Base-by-base conservation (phyloP, 1,140 invertebrate species). In the Tetramorium simillimum region DNA sequence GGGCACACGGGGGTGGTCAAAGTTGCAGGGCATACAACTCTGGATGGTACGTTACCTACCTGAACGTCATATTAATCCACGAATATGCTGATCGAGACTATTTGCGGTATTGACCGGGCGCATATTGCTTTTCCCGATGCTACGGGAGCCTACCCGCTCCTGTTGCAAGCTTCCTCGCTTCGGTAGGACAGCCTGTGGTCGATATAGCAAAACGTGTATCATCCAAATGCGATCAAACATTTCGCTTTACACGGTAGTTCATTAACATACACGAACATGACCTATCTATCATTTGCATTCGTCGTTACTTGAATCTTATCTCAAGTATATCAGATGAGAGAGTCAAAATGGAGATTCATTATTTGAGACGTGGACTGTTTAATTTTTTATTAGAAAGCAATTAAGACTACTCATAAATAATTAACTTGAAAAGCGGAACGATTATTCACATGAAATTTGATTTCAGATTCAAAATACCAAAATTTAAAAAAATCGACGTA, bases 21-120 rank as follows among this genome's bases (percentile, higher is more conserved):
- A 86, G 49, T 67, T 58, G 76, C 49, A 86, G 40, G 62, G 60
- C 62, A 86, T 28, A 58, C 37, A 86, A 81, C 77, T 58, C 62
- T 49, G 24, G 49, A 56, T 43, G 70, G n/a, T 80, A 86, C 65
- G 76, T 72, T 85, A 75, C 63, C 85, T 63, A 82, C 56, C 65
- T 84, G 85, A 51, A 51, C 65, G 51, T 86, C 85, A 70, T 82
- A 86, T 86, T 86, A 86, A 86, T 86, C 62, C 85, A 51, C 85
- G 77, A 86, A 86, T 84, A 86, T 86, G 77, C 77, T 62, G 85
- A 86, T 86, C 85, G 40, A 82, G 76, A 88, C 85, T 88, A 88
- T 88, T 86, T 86, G 87, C 70, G 76, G 76, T 86, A 86, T 88
- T 88, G 84, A 82, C 69, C 60, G 21, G 53, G 62, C 37, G 85